Base-by-base conservation (phyloP, 2,888 invertebrate genomes). In the Aplocera efformata region DNA sequence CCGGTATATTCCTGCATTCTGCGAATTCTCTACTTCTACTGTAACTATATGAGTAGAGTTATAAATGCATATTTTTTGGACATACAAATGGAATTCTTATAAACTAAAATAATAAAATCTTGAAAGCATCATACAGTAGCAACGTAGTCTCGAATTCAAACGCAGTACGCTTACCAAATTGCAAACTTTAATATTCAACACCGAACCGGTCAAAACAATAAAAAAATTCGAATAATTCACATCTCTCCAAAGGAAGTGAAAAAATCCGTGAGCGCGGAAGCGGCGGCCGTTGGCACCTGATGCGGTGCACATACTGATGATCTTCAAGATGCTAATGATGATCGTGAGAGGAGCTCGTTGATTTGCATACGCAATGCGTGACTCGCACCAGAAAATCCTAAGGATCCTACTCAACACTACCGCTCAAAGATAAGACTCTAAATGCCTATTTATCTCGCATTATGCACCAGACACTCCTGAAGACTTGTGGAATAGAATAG, bases 251-350 rank as follows among this genome's bases (percentile, higher is more conserved):
- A 73, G 76, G 78, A 79, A 78, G 75, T 76, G 61, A 61, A 72
- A 72, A 72, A 71, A 71, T 73, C 56, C 52, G 46, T 49, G 57
- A 54, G 69, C 67, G 48, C 79, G 84, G 83, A 83, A 84, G 79
- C 69, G 47, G 10, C 69, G 84, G 80, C 38, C 82, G 57, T 77
- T 82, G 82, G 60, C 76, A 63, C 61, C 59, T 44, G 56, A 51
- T 68, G 77, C 63, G 66, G 42, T 47, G 48, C 55, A 56, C 83
- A 83, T 83, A 82, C 67, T 81, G 70, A 51, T 56, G 53, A 48
- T 45, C 41, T 10, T 47, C 35, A 58, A 66, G 77, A 74, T 75
- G 75, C 56, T 64, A 69, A 70, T 70, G 62, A 57, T 59, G 38
- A 41, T 65, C 62, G 65, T 63, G 67, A 64, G 67, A 66, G 66